phyloP scores from a whole-genome alignment of 64 coral and sea anemone genomes.

The Orbicella faveolata region DNA sequence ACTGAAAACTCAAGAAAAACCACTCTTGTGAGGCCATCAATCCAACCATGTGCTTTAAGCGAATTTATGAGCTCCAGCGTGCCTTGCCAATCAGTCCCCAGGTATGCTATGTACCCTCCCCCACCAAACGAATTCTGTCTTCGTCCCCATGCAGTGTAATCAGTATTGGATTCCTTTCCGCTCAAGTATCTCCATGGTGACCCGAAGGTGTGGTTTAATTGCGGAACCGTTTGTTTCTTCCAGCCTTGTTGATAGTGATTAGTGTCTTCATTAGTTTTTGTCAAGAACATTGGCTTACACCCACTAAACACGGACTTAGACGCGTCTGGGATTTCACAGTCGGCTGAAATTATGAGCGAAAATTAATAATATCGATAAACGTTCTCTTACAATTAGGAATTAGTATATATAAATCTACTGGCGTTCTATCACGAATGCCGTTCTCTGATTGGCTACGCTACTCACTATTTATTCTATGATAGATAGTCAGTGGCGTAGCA shows the following conservation, averaged over 20 bases:
- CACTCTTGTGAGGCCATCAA: slow-evolving; percentile 52
- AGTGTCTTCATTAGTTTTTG: slow-evolving; percentile 22
- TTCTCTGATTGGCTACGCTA: too few relatives aligned
- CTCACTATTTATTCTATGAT: too few relatives aligned
- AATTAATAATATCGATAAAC: background rate
- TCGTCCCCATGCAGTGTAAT: slow-evolving; percentile 34
- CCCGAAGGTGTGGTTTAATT: background rate
- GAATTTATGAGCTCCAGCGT: background rate
- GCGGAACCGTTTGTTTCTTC: background rate
- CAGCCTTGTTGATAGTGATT: background rate
- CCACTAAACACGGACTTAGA: background rate
- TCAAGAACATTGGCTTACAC: background rate
- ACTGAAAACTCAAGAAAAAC: slow-evolving; percentile 65
- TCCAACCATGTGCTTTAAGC: slow-evolving; percentile 27
- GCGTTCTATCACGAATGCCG: too few relatives aligned
- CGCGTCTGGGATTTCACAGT: background rate
- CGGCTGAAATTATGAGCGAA: background rate
- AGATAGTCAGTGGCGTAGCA: too few relatives aligned
- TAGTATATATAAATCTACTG: too few relatives aligned
- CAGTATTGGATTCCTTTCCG: slow-evolving; percentile 51
- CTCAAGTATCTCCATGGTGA: slow-evolving; percentile 64
- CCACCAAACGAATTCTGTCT: background rate
- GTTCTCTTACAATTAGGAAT: background rate
- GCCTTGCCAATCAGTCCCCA: slow-evolving; percentile 9
- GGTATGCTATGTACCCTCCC: slow-evolving; percentile 53